A percentile compares a stretch with the other conserved stretches of the same genome.
Conservation (phyloP, 2,888 invertebrate species). For the Ischnus inquisitorius region DNA sequence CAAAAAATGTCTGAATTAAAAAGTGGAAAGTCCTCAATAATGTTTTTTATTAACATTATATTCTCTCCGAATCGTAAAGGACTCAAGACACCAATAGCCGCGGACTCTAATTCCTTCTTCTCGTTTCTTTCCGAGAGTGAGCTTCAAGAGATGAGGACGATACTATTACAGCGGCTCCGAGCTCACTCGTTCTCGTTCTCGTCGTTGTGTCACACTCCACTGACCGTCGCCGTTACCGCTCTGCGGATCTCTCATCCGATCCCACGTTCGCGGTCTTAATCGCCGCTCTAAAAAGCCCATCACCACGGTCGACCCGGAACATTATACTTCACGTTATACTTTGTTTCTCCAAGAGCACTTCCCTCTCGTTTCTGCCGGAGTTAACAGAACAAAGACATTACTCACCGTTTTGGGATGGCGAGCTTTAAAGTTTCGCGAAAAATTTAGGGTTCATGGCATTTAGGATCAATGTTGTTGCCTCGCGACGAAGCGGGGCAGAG, state of each 20-base stretch:
- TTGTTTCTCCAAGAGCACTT: constrained; percentile 30
- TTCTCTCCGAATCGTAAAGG: neutral
- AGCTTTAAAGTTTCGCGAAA: constrained; percentile 16
- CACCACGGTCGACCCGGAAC: constrained; percentile 29
- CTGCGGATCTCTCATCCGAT: constrained; percentile 65
- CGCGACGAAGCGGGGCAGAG: neutral
- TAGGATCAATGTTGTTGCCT: constrained; percentile 6
- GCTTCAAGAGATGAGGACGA: constrained; percentile 62
- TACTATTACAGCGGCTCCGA: constrained; percentile 55
- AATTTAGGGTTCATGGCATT: constrained; percentile 30
- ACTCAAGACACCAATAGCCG: constrained; percentile 3
- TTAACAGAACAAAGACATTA: constrained; percentile 28
- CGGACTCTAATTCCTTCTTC: constrained; percentile 54
- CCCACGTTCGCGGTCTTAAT: constrained; percentile 67
- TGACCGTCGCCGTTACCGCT: constrained; percentile 35
- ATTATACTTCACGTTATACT: constrained; percentile 45
- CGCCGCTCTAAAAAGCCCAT: constrained; percentile 63
- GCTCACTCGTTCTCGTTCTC: constrained; percentile 46
- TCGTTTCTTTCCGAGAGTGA: constrained; percentile 24
- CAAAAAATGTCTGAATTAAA: neutral
- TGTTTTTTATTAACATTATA: neutral
- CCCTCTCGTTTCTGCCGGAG: constrained; percentile 29
- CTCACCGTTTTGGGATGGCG: constrained; percentile 22
- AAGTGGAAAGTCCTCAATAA: neutral
- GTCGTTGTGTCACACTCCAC: constrained; percentile 13